Base-by-base conservation (phyloP, 1,140 invertebrate genomes). In the Cataglyphis hispanica region DNA sequence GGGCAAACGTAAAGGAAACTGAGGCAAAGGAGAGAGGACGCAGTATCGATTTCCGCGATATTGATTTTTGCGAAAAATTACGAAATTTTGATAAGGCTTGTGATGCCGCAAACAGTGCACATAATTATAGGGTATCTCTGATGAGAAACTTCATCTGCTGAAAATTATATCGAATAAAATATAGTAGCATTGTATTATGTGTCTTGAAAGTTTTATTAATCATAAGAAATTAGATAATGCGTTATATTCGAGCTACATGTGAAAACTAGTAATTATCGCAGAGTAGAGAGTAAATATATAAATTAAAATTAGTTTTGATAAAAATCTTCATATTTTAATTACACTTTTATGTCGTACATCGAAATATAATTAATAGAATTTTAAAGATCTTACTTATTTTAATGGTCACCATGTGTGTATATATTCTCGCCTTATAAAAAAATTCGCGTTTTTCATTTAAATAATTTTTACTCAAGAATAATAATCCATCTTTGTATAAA, bases 21-120 rank as follows among this genome's bases (percentile, higher is more conserved):
- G 4, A 85, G 53, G 22, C 40, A 19, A 77, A 56, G 13, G 56
- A 81, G 69, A 83, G 75, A 86, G 53, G 22, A 86, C 37, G 56
- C 61, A 61, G 10, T 25, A 37, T 58, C 50, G 16, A 8, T 81
- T 40, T 16, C 11, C 7, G 34, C 13, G 2, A 22, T 11, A 11
- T 46, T 11, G 43, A 11, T 31, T 16, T 50, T 4, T 2, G 27
- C 22, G 27, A 69, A 27, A 16, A 58, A 40, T 70, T 2, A 40
- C 5, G 6, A 13, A 31, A 58, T 40, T 81, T 64, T n/a, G 34
- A 81, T n/a, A 53, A 78, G 76, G 77, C 64, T 81, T 11, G 70
- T 22, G 64, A 80, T 80, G 77, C 77, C 64, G 64, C 31, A 69
- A 80, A 80, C 76, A 80, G 76, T 80, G 76, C 63, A 69, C n/a